Percentiles rank a stretch among this genome's conserved stretches.
phyloP scores from a whole-genome alignment of 2,797 vertebrate genomes.

The Clarias pachynema region DNA sequence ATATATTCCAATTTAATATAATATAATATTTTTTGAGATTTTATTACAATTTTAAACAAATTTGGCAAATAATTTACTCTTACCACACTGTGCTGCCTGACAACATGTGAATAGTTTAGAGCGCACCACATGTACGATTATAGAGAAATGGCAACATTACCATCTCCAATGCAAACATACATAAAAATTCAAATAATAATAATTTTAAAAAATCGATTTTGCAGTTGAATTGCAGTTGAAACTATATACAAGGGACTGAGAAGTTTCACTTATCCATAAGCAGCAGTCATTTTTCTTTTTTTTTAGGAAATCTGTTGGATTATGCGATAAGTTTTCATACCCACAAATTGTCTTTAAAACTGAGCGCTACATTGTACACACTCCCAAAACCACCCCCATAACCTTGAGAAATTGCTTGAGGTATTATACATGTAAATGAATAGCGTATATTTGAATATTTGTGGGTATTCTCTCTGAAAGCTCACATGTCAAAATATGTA shows the following conservation, averaged over 20 bases:
- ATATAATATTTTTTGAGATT: too few relatives aligned
- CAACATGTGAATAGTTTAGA: too few relatives aligned
- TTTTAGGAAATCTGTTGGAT: background rate
- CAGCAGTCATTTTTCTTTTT: background rate
- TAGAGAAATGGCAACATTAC: too few relatives aligned
- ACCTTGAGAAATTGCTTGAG: background rate
- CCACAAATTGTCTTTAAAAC: background rate
- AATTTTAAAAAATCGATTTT: too few relatives aligned
- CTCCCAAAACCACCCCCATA: background rate
- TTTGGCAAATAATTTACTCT: too few relatives aligned
- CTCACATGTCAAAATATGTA: slow-evolving; percentile 10
- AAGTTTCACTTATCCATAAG: background rate
- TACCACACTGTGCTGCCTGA: too few relatives aligned
- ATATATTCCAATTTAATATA: too few relatives aligned
- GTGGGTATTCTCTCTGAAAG: background rate
- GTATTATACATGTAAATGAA: slow-evolving; percentile 12
- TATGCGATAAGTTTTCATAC: background rate
- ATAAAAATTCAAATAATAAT: too few relatives aligned
- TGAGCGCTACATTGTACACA: background rate
- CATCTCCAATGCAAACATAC: too few relatives aligned
- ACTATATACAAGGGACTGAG: background rate
- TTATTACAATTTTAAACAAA: too few relatives aligned
- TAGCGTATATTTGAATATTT: slow-evolving; percentile 1
- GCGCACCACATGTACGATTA: too few relatives aligned
- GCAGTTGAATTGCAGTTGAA: background rate